phyloP scores from a whole-genome alignment of 30 jellyfish, hydroid and myxozoan genomes.

The Pseudorhiza aurosa region DNA sequence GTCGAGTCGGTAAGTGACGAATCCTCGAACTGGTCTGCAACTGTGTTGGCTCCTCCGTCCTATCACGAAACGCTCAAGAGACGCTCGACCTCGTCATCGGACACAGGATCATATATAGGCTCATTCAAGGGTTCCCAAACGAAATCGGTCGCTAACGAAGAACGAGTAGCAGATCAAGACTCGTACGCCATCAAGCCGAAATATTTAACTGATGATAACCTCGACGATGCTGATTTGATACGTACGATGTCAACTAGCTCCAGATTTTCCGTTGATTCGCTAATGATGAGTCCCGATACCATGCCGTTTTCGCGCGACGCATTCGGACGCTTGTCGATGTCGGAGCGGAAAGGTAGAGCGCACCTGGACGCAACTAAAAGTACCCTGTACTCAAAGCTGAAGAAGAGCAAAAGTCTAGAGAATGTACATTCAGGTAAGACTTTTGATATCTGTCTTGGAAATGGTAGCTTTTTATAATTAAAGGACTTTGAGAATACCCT shows the following conservation, averaged over 20 bases:
- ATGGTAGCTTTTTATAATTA: no score
- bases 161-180: no score
- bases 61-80: slow-evolving; percentile 80
- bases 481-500: no score
- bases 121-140: slow-evolving; percentile 11
- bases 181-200: no score
- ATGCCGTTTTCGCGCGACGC: slow-evolving; percentile 98
- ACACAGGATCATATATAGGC: slow-evolving; percentile 16
- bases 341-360: slow-evolving; percentile 97
- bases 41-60: slow-evolving; percentile 54
- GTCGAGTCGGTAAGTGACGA: neutral
- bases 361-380: slow-evolving; percentile 98
- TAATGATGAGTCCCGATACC: slow-evolving; percentile 85
- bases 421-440: slow-evolving; percentile 78
- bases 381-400: slow-evolving; percentile 75
- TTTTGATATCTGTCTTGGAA: neutral
- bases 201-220: slow-evolving; percentile 8
- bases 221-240: slow-evolving; percentile 17
- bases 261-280: slow-evolving; percentile 86
- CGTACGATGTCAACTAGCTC: slow-evolving; percentile 87
- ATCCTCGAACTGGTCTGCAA: neutral
- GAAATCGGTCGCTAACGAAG: neutral
- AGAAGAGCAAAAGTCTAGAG: slow-evolving; percentile 89
- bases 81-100: slow-evolving; percentile 48
- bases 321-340: slow-evolving; percentile 93